Evolutionary conservation across 2,888 invertebrate species (phyloP).

Genomic region (Cybosia mesomella): DNA sequence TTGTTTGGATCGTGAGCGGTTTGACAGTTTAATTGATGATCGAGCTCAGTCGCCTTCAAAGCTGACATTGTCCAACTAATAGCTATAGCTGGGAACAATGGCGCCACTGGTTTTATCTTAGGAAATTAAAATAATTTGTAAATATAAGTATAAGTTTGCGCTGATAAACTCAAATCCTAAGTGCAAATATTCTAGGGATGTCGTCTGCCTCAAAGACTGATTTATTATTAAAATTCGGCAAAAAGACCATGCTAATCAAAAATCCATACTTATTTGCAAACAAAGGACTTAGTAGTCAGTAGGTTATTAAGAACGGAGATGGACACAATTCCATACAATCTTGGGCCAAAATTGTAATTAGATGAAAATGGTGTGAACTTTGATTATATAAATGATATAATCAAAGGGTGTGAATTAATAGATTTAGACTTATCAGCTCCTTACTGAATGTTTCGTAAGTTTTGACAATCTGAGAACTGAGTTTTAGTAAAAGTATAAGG

Average conservation of each 20-base stretch:
- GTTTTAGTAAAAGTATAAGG: too few relatives aligned
- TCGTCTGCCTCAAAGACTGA: background rate
- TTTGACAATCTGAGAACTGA: too few relatives aligned
- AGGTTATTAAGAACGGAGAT: background rate
- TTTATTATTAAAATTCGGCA: background rate
- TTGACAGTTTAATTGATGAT: constrained; percentile 77
- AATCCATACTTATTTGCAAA: background rate
- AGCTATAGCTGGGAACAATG: constrained; percentile 55
- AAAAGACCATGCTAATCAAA: background rate
- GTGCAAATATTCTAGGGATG: background rate
- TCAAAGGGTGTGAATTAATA: too few relatives aligned
- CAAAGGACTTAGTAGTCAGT: background rate
- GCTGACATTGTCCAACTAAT: constrained; percentile 65
- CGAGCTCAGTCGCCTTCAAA: constrained; percentile 59
- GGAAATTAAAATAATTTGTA: constrained; percentile 21
- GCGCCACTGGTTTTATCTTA: constrained; percentile 55
- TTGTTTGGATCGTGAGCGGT: constrained; percentile 54
- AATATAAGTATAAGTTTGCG: background rate
- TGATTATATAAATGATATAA: too few relatives aligned
- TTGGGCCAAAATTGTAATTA: too few relatives aligned
- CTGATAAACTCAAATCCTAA: background rate
- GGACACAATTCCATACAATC: too few relatives aligned
- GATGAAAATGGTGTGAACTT: too few relatives aligned
- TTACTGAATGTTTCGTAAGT: too few relatives aligned
- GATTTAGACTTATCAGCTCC: too few relatives aligned